Conservation (phyloP, 2,888 invertebrate genomes). For the Lasioglossum figueresi region DNA sequence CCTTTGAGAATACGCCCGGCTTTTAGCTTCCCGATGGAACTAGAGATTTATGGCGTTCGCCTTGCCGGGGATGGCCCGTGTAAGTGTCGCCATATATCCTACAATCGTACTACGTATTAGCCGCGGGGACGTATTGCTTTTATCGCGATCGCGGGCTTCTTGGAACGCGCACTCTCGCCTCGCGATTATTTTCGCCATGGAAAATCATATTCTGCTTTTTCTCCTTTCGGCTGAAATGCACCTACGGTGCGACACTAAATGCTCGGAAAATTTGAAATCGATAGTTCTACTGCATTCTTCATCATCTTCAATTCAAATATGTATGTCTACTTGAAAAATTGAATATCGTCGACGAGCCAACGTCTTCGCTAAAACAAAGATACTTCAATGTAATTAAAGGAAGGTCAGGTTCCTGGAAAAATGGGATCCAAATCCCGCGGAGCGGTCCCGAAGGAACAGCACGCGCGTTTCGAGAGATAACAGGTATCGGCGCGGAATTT, state of each 20-base stretch:
- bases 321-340: not conserved
- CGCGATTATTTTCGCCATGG: not conserved
- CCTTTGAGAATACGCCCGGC: not conserved
- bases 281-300: not conserved
- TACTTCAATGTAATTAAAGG: not conserved
- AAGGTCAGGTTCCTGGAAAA: not conserved
- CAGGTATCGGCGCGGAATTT: conserved; percentile 20
- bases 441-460: conserved; percentile 1
- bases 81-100: not conserved
- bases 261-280: not conserved
- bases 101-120: not conserved
- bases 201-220: not conserved
- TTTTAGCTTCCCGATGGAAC: not conserved
- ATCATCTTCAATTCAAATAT: no score
- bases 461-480: not conserved
- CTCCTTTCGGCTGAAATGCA: not conserved
- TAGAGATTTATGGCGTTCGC: conserved; percentile 12
- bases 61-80: not conserved
- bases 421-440: not conserved
- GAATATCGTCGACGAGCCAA: not conserved
- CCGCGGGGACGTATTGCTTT: not conserved
- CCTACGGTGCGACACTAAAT: not conserved
- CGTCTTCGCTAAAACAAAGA: not conserved
- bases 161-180: not conserved
- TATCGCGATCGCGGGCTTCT: not conserved